Evolutionary conservation across 1,140 invertebrate genomes (phyloP), one percentile per base, ranked within the genome.

Genomic region (Eupristina koningsbergeri): DNA sequence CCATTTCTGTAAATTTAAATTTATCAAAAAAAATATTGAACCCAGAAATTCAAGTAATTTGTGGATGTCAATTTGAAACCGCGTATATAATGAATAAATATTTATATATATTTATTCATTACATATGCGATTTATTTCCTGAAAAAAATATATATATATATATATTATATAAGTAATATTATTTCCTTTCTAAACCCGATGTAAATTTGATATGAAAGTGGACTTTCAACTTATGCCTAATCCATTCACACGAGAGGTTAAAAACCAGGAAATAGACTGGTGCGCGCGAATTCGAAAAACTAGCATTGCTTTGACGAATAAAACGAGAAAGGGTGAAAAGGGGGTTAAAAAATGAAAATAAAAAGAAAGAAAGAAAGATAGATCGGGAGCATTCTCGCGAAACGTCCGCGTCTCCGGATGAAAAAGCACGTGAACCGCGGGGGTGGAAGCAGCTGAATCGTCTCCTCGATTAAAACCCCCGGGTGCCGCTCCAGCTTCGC

Each of bases 401-500:
- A 74, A 74, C 80, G 81, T 74, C 53, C 53, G 11, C 63, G 64
- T 41, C 29, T 58, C 19, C 69, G 64, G 41, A 81, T 75, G 74
- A 77, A 83, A 77, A 77, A 83, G 81, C 41, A 36, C 41, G 73
- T 17, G 41, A 17, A n/a, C 84, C 85, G 73, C 81, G 83, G 63
- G 69, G 84, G 84, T 85, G 83, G 76, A 76, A 88, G 87, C 86
- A 86, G 86, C 86, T 87, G 87, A 87, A 86, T 88, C 85, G 76
- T 69, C 87, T 88, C 89, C 64, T 78, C 89, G 89, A 89, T 90
- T 89, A 89, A 89, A 88, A 89, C 86, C 89, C 81, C 71, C n/a
- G n/a, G n/a, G n/a, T n/a, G n/a, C n/a, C n/a, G n/a, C 71, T 53
- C 64, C 86, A 85, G 84, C 87, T 88, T 87, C 86, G 81, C 87